Base-by-base conservation (phyloP, 37 sponge, comb jelly and placozoan species). In the Eunapius fragilis region DNA sequence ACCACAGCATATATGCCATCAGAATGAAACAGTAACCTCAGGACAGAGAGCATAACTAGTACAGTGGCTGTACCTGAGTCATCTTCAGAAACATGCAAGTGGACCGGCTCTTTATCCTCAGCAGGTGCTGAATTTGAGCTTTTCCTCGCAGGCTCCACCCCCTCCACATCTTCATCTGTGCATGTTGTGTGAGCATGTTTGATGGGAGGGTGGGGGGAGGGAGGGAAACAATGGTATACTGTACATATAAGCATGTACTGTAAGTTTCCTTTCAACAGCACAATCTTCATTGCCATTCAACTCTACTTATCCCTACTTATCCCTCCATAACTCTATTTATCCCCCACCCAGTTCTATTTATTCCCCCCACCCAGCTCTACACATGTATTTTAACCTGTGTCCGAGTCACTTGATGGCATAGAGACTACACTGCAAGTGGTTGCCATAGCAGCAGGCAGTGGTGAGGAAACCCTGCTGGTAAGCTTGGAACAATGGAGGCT, bases 401-500 rank as follows among this genome's bases (percentile, higher is more conserved):
- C 76, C 41, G 38, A 58, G 58, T 58, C 58, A 58, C 58, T 58
- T 58, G 58, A 58, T 58, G 58, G 58, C 58, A 58, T 10, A 2
- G 58, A 58, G 58, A 19, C 22, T 19, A 58, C 58, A 58, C 58
- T 58, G 17, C 58, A 1, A 12, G 0, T 58, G 76, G n/a, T 31
- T 76, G 76, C 34, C 33, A 37, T 76, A 25, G 32, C 35, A 35
- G 45, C 35, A 34, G 76, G n/a, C 12, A 25, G 76, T 0, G 76
- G 76, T 19, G 76, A 37, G 34, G 76, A 37, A 0, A 34, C n/a
- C 32, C 27, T 67, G 30, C 13, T 70, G 41, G 76, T 88, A 33
- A 87, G 68, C 25, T 84, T 49, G 13, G 37, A 67, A 26, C 80
- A 28, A 69, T 93, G 95, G 41, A 94, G 83, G 25, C 73, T 31